phyloP scores from a whole-genome alignment of 2,797 vertebrate species.

The Dipus sagitta region DNA sequence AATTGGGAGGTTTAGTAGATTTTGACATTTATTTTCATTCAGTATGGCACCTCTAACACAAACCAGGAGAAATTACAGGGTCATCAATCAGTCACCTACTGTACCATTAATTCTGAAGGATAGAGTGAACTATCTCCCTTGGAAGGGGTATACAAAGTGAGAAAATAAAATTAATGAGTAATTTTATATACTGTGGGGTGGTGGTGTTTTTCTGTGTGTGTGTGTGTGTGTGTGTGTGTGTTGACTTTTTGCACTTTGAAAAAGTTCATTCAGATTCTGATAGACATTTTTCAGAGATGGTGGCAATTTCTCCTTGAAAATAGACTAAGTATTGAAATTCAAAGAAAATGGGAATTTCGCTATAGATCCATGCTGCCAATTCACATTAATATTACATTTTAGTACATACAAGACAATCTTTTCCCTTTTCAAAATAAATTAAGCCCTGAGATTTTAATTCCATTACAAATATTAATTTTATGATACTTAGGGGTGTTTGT shows the following conservation, averaged over 20 bases:
- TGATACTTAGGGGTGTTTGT: neutral
- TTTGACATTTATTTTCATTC: neutral
- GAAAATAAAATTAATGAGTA: neutral
- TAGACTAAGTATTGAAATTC: neutral
- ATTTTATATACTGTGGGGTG: no score
- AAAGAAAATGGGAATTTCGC: neutral
- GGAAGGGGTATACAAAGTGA: neutral
- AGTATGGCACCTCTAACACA: neutral
- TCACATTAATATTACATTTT: slow-evolving; percentile 32
- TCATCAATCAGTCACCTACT: neutral
- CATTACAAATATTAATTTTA: neutral
- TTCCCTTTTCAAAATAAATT: neutral
- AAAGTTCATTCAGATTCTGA: neutral
- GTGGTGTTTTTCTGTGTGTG: no score
- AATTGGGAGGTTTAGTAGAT: neutral
- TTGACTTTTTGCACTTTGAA: neutral
- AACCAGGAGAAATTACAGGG: neutral
- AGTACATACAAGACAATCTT: neutral
- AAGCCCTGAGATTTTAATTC: neutral
- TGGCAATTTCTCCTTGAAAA: slow-evolving; percentile 1
- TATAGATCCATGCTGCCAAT: neutral
- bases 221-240: no score
- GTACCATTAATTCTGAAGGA: neutral
- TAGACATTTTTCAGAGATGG: neutral
- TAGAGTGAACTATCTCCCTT: neutral